A percentile compares a stretch with the other conserved stretches of the same genome.
phyloP scores from a whole-genome alignment of 2,888 invertebrate genomes.

The Blera fallax region DNA sequence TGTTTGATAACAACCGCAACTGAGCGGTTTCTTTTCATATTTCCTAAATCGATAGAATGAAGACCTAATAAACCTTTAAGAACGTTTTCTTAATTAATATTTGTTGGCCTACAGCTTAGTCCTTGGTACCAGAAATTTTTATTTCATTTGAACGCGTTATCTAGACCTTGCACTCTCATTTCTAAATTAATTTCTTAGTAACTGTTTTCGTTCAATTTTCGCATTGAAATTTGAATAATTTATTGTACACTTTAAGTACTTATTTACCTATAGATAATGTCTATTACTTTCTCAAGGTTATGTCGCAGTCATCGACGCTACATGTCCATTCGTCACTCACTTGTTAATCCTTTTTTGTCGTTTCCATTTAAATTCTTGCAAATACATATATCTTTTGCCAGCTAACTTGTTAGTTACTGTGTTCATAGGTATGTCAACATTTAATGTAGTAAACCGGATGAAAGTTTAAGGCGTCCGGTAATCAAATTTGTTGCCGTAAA shows the following conservation, averaged over 20 bases:
- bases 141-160: too few relatives aligned
- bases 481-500: too few relatives aligned
- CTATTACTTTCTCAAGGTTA: background rate
- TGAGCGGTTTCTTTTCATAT: too few relatives aligned
- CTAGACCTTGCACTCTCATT: too few relatives aligned
- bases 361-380: background rate
- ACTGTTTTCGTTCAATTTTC: background rate
- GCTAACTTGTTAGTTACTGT: background rate
- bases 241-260: background rate
- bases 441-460: background rate
- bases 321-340: background rate
- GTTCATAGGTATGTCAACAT: too few relatives aligned
- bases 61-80: too few relatives aligned
- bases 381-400: background rate
- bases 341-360: background rate
- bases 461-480: background rate
- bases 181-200: background rate
- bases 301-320: background rate
- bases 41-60: too few relatives aligned
- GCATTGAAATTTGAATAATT: background rate
- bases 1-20: background rate
- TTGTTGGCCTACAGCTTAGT: too few relatives aligned
- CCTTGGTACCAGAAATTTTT: too few relatives aligned
- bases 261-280: background rate
- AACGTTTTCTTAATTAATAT: too few relatives aligned